Base-by-base conservation (phyloP, 53 echinoderm and acorn worm species). In the Stichopus horrens region DNA sequence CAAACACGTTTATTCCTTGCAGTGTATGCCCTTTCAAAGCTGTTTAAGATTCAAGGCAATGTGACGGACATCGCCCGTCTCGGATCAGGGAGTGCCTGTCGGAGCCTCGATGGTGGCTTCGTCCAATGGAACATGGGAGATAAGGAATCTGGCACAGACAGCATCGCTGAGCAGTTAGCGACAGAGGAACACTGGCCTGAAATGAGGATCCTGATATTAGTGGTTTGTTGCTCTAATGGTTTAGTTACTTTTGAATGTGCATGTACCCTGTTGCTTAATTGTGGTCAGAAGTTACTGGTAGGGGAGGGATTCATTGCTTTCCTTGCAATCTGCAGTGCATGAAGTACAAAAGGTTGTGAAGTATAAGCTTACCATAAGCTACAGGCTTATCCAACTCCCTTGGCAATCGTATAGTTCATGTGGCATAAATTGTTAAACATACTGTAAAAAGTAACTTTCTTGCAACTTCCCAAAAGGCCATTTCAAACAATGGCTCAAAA, bases 101-200 rank as follows among this genome's bases (percentile, higher is more conserved):
- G 94, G 14, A 97, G 98, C 56, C 91, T 97, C 85, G 92, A 94
- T 74, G 98, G 98, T n/a, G 98, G 98, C 7, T 94, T 95, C 63
- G 98, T 97, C 58, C 90, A 93, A 68, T 97, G 98, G 98, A 89
- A 91, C 80, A 94, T 91, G 88, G 98, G 98, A 76, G 77, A 81
- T 18, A 79, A 79, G 14, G 89, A 85, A 65, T 52, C 88, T 19
- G 95, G 98, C 5, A 89, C 74, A 21, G 98, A 97, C 58, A 95
- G 95, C 79, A 88, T 94, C 9, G 95, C 91, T 8, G 87, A 93
- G 21, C 93, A 95, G 77, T 90, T 97, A 52, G 95, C 86, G 52
- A 58, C 88, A 3, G 93, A 95, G 71, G 89, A 90, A 74, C 90
- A 92, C 78, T 97, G 98, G 98, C 94, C 95, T 7, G 88, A 95